Base-by-base conservation (phyloP, 1,140 invertebrate genomes). In the Drosophila athabasca region DNA sequence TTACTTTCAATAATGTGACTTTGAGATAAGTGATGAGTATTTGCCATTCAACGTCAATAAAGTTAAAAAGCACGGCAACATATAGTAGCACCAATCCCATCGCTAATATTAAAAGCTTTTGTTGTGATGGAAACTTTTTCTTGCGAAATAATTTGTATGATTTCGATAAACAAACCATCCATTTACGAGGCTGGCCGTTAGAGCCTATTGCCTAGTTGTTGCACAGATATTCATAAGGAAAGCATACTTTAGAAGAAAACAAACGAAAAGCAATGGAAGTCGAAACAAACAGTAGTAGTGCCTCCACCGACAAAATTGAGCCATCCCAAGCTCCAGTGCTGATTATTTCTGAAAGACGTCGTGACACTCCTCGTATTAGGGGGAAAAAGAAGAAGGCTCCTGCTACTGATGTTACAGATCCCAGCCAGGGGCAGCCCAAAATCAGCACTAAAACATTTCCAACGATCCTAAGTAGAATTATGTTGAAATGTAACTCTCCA, bases 341-440 rank as follows among this genome's bases (percentile, higher is more conserved):
- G 0, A 70, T 44, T 46, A 70, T 70, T 22, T 70, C 67, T 13
- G 67, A 46, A 22, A 45, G 45, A 11, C 17, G 9, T 9, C n/a
- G n/a, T 1, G 17, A 44, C 31, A 35, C 45, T 24, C 67, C 52
- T 2, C 52, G 65, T 0, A 51, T 39, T 0, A 49, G 67, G 8
- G 48, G 68, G 1, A 71, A 71, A 51, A 71, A 71, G 22, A 57
- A 57, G 53, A 59, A 69, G 39, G 8, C 0, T 19, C 17, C 17
- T 19, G 17, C 17, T 19, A 1, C 29, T 6, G 11, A 39, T 11
- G 35, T 2, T 13, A 5, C 3, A 13, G 31, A 48, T 13, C n/a
- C 24, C 19, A 65, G 50, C 2, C 3, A 9, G 3, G 67, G 50
- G 2, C 3, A 9, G 3, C 54, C 54, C 8, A 71, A 52, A 45